phyloP scores from a whole-genome alignment of 2,888 invertebrate species.

The Notodonta ziczac region DNA sequence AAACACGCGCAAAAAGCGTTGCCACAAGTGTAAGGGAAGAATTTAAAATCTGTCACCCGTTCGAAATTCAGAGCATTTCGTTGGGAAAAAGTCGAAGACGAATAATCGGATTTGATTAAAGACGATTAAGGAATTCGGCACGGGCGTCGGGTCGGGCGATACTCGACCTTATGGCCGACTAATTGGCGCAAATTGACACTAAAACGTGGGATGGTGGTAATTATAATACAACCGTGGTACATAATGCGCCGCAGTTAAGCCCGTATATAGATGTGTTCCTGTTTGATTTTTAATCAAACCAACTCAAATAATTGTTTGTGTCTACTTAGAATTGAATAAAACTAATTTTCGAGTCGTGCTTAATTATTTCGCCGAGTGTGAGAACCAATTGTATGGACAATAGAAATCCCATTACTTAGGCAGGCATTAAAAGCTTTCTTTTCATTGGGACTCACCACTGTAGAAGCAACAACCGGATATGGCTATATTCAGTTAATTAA shows the following conservation, averaged over 20 bases:
- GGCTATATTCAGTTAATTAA: too few relatives aligned
- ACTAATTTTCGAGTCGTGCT: conserved; percentile 39
- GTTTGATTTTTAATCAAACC: conserved; percentile 42
- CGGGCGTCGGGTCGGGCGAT: conserved; percentile 50
- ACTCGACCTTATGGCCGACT: conserved; percentile 57
- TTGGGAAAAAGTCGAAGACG: conserved; percentile 66
- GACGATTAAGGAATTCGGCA: conserved; percentile 70
- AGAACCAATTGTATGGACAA: conserved; percentile 32
- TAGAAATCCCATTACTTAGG: conserved; percentile 20
- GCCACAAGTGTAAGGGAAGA: conserved; percentile 81
- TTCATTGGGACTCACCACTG: not conserved
- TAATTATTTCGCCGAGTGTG: conserved; percentile 42
- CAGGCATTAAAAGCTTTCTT: conserved; percentile 11
- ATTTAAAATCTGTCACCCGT: conserved; percentile 83
- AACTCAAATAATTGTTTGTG: conserved; percentile 42
- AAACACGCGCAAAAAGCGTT: conserved; percentile 62
- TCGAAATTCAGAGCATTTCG: conserved; percentile 77
- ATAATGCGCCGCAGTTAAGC: conserved; percentile 35
- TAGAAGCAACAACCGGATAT: too few relatives aligned
- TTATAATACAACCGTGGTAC: conserved; percentile 50
- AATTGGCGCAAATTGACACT: conserved; percentile 67
- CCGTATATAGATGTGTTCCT: conserved; percentile 32
- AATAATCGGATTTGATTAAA: conserved; percentile 74
- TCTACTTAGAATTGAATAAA: conserved; percentile 42
- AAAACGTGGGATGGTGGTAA: conserved; percentile 55